phyloP scores from a whole-genome alignment of 1,140 invertebrate genomes.

The Tetranychus urticae region DNA sequence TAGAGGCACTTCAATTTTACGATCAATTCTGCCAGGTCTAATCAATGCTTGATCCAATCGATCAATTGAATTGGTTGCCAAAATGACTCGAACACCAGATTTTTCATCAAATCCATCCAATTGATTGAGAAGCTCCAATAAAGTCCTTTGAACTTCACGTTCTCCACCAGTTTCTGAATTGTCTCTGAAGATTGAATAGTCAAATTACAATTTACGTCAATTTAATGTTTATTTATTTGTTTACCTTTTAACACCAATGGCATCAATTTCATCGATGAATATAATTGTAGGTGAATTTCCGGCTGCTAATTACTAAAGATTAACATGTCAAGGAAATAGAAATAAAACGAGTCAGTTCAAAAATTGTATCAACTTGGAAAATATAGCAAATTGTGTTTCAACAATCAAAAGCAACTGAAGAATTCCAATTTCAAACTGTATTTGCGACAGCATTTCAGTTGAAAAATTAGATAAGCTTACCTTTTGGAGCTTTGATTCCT shows the following conservation, averaged over 20 bases:
- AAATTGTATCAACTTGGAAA: no score
- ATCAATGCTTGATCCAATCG: conserved; percentile 91
- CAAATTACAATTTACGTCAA: no score
- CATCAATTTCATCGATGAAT: conserved; percentile 91
- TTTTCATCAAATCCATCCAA: conserved; percentile 99
- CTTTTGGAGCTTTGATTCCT: conserved; percentile 96
- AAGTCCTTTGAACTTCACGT: conserved; percentile 92
- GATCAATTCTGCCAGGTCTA: conserved; percentile 81
- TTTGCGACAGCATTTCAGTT: not conserved
- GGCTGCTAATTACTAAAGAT: conserved; percentile 48
- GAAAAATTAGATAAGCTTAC: conserved; percentile 25
- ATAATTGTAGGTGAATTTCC: conserved; percentile 70
- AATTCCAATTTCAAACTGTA: not conserved
- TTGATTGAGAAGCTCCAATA: conserved; percentile 91
- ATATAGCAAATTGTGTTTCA: conserved; percentile 83
- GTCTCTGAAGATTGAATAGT: conserved; percentile 15
- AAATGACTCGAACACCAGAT: conserved; percentile 98
- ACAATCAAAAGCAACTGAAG: conserved; percentile 31
- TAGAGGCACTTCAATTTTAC: conserved; percentile 96
- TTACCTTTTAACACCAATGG: conserved; percentile 41
- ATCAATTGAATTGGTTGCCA: conserved; percentile 97
- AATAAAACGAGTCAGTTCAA: no score
- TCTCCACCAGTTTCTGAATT: conserved; percentile 97
- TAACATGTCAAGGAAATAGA: no score
- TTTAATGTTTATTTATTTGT: no score